Percentiles rank a stretch among this genome's conserved stretches.
These are phyloP conservation scores for Antechinus stuartii DNA, from an alignment of 2,113 vertebrate species.

Conservation along the genomic window DNA sequence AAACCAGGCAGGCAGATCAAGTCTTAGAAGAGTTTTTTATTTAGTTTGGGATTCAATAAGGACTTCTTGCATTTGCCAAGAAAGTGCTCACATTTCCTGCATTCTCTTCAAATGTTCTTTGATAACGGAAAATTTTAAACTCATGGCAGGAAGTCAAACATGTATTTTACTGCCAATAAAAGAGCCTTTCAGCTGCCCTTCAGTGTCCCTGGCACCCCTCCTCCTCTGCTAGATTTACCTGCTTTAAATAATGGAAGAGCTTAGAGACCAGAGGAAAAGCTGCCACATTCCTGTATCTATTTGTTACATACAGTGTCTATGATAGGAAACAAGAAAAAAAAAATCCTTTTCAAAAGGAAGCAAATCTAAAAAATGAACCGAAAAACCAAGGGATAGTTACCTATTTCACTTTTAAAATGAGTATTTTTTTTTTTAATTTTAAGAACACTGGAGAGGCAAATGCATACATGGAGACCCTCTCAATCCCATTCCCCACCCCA, in stretches of 20 bases:
- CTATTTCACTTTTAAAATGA: constrained; percentile 11
- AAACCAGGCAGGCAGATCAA: constrained; percentile 11
- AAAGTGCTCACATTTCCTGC: constrained; percentile 51
- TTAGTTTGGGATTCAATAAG: constrained; percentile 2
- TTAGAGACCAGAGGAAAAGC: not conserved
- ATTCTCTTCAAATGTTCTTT: constrained; percentile 37
- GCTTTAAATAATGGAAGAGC: constrained; percentile 33
- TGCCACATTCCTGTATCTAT: constrained; percentile 17
- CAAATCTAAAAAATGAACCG: constrained; percentile 12
- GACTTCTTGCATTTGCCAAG: constrained; percentile 36
- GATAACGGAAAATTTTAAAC: not conserved
- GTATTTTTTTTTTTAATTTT: not conserved
- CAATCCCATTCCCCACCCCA: not conserved
- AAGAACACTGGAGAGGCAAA: not conserved
- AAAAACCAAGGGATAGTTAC: not conserved
- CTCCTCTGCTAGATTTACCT: not conserved
- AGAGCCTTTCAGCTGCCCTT: constrained; percentile 29
- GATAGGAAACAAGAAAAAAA: not conserved
- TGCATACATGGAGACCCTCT: not conserved
- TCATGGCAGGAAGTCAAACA: not conserved
- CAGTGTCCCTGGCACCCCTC: not conserved
- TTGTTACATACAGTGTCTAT: not conserved
- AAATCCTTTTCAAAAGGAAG: constrained; percentile 32
- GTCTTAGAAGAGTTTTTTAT: not conserved
- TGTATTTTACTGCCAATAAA: not conserved